A percentile compares a stretch with the other conserved stretches of the same genome.
These are phyloP conservation scores for Trisateles emortualis DNA, from an alignment of 2,888 invertebrate species.

Conservation along the genomic window DNA sequence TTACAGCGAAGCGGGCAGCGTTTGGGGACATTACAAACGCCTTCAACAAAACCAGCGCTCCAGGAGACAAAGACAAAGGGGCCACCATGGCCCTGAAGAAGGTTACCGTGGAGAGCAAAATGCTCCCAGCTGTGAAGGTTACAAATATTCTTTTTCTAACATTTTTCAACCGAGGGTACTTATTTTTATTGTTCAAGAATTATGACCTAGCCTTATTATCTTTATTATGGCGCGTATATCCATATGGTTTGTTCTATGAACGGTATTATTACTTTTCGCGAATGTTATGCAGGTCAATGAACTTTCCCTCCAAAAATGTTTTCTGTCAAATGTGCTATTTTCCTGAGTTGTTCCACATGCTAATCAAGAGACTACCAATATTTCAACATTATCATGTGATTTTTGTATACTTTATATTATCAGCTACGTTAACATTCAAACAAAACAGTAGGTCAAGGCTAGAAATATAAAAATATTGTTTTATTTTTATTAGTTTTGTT, in stretches of 20 bases:
- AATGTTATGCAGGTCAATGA: conserved; percentile 56
- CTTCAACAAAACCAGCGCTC: conserved; percentile 73
- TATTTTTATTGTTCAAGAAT: conserved; percentile 4
- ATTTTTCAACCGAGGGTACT: conserved; percentile 54
- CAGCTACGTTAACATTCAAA: neutral
- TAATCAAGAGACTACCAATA: too few relatives aligned
- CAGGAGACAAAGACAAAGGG: conserved; percentile 73
- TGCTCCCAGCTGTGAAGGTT: conserved; percentile 82
- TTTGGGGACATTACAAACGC: conserved; percentile 95
- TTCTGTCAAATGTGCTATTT: conserved; percentile 10
- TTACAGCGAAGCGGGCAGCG: conserved; percentile 92
- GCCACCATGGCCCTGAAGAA: conserved; percentile 71
- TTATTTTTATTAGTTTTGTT: too few relatives aligned
- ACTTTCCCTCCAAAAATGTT: conserved; percentile 71
- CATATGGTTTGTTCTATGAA: conserved; percentile 18
- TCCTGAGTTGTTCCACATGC: neutral
- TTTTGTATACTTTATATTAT: neutral
- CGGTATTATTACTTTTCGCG: conserved; percentile 15
- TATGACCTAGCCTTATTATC: neutral
- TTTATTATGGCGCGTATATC: neutral
- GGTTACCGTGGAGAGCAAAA: conserved; percentile 83
- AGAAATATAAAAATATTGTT: neutral
- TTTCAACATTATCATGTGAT: neutral
- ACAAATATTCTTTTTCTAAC: conserved; percentile 33
- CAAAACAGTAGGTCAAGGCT: conserved; percentile 5